Evolutionary conservation across 2,888 invertebrate species (phyloP).

Genomic region (Leptarthrus brevirostris): DNA sequence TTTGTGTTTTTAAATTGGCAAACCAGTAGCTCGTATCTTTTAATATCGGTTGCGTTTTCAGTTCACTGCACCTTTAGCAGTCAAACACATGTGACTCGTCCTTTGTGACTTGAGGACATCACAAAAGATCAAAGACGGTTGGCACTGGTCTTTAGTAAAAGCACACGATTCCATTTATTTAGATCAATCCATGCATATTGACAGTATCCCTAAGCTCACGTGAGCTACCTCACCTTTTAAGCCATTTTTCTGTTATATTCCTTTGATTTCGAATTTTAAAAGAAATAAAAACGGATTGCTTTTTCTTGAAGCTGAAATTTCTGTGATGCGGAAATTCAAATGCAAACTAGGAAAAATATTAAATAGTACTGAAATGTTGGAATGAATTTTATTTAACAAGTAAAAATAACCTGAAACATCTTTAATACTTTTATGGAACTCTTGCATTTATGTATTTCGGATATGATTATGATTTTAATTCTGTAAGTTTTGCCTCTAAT

Average conservation of each 20-base stretch:
- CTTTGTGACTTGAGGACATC: conserved; percentile 35
- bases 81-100: conserved; percentile 37
- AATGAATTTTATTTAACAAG: no score
- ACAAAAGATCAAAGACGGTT: conserved; percentile 29
- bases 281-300: not conserved
- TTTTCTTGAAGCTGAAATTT: not conserved
- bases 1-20: conserved; percentile 14
- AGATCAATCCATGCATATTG: conserved; percentile 39
- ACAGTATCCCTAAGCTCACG: not conserved
- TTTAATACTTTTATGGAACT: no score
- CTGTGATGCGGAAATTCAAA: conserved; percentile 9
- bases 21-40: conserved; percentile 26
- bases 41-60: conserved; percentile 33
- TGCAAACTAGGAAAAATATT: no score
- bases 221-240: conserved; percentile 14
- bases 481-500: no score
- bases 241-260: not conserved
- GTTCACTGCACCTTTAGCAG: conserved; percentile 35
- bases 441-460: no score
- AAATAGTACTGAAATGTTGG: no score
- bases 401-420: no score
- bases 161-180: conserved; percentile 36
- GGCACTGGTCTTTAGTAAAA: conserved; percentile 22
- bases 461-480: no score
- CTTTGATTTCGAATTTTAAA: not conserved